These are phyloP conservation scores for Scatophagus argus DNA, from an alignment of 2,113 vertebrate genomes.

Conservation along the genomic window DNA sequence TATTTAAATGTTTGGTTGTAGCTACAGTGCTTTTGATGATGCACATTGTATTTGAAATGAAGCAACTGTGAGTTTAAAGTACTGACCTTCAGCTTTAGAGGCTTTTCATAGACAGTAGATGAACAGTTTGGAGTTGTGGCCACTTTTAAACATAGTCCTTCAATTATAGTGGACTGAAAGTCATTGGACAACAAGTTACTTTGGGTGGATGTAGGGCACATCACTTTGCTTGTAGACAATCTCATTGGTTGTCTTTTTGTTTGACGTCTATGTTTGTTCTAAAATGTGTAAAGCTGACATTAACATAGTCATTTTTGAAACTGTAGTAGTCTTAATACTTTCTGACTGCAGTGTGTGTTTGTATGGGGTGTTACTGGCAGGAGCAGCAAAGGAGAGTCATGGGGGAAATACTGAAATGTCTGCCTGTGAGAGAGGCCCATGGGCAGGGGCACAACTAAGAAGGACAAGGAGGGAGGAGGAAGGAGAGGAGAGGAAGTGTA, in stretches of 20 bases:
- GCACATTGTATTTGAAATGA: not conserved
- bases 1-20: not conserved
- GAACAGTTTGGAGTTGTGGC: not conserved
- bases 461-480: not conserved
- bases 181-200: constrained; percentile 1
- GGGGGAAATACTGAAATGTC: not conserved
- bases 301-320: constrained; percentile 4
- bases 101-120: not conserved
- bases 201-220: not conserved
- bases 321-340: not conserved
- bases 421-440: constrained; percentile 23
- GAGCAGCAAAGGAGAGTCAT: constrained; percentile 3
- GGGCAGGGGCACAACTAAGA: not conserved
- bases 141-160: not conserved
- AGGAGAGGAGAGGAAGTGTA: constrained; percentile 15
- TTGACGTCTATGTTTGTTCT: not conserved
- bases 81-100: not conserved
- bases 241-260: not conserved
- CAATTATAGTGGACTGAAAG: constrained; percentile 1
- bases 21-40: not conserved
- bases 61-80: constrained; percentile 3
- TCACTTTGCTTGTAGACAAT: not conserved
- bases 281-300: not conserved
- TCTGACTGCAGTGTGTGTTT: constrained; percentile 5
- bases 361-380: not conserved